These are phyloP conservation scores for Drosophila kambysellisi DNA, from an alignment of 2,888 invertebrate genomes.

Conservation along the genomic window DNA sequence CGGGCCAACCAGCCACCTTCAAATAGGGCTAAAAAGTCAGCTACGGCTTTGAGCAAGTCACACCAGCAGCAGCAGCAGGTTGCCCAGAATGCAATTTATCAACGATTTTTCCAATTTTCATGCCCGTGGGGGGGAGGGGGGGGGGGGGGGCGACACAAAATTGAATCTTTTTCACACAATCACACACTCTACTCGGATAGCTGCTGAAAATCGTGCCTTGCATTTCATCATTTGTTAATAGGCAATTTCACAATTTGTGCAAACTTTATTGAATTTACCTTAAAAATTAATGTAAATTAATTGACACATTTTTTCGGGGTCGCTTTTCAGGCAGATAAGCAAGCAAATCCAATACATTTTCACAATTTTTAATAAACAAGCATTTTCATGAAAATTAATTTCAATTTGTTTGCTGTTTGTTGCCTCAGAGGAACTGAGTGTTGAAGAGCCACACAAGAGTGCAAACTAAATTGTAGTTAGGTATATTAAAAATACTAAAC, in stretches of 20 bases:
- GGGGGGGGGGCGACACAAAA: constrained; percentile 52
- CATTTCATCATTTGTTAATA: constrained; percentile 62
- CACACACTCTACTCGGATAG: constrained; percentile 11
- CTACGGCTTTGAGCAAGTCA: constrained; percentile 21
- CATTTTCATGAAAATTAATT: neutral
- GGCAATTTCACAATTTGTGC: constrained; percentile 51
- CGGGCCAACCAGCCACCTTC: constrained; percentile 45
- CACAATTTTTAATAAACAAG: neutral
- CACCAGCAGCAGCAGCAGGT: constrained; percentile 9
- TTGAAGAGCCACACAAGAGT: neutral
- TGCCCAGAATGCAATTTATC: constrained; percentile 74
- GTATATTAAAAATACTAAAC: neutral
- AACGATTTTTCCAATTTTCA: constrained; percentile 74
- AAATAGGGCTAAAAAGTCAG: constrained; percentile 58
- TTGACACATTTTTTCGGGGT: neutral
- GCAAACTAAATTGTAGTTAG: neutral
- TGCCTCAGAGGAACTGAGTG: neutral
- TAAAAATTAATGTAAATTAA: neutral
- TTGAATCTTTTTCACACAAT: constrained; percentile 52
- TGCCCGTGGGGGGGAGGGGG: too few species aligned
- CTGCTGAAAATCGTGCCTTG: constrained; percentile 38
- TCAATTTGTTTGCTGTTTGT: neutral
- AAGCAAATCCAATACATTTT: neutral
- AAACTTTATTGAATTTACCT: constrained; percentile 11
- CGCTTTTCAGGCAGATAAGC: neutral